A percentile compares a stretch with the other conserved stretches of the same genome.
Conservation (phyloP, 2,113 vertebrate genomes). For the Cranoglanis bouderius region DNA sequence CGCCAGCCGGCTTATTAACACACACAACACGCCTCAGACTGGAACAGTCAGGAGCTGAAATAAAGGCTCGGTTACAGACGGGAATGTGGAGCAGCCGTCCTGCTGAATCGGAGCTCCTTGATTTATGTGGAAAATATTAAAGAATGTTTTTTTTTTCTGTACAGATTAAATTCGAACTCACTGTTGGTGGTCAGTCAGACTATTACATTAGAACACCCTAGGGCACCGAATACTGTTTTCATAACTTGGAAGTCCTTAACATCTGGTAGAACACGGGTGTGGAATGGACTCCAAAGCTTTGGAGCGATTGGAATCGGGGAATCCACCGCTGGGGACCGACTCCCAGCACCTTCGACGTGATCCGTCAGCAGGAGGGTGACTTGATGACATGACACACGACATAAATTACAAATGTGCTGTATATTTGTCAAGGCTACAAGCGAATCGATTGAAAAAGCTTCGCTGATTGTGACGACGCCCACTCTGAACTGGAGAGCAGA, state of each 20-base stretch:
- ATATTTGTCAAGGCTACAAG: background rate
- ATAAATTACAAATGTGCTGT: background rate
- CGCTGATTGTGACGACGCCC: background rate
- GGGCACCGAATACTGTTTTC: background rate
- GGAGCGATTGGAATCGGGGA: background rate
- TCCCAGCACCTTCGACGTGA: background rate
- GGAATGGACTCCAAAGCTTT: background rate
- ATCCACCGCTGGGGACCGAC: background rate
- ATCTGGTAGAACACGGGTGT: background rate
- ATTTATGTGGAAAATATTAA: background rate
- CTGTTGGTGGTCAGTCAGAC: background rate
- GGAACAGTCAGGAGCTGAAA: background rate
- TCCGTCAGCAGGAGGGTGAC: background rate
- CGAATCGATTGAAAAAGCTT: background rate
- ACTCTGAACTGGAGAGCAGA: background rate
- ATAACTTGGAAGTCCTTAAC: background rate
- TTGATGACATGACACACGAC: background rate
- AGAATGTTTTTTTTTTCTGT: background rate
- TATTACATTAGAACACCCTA: background rate
- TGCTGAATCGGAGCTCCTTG: background rate
- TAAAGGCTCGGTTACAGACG: background rate
- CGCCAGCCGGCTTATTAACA: slow-evolving; percentile 47
- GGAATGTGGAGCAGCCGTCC: background rate
- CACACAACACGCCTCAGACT: slow-evolving; percentile 38
- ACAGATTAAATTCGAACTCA: background rate